Evolutionary conservation across 2,888 invertebrate species (phyloP), one percentile per base, ranked within the genome.

Genomic region (Mythimna loreyi): DNA sequence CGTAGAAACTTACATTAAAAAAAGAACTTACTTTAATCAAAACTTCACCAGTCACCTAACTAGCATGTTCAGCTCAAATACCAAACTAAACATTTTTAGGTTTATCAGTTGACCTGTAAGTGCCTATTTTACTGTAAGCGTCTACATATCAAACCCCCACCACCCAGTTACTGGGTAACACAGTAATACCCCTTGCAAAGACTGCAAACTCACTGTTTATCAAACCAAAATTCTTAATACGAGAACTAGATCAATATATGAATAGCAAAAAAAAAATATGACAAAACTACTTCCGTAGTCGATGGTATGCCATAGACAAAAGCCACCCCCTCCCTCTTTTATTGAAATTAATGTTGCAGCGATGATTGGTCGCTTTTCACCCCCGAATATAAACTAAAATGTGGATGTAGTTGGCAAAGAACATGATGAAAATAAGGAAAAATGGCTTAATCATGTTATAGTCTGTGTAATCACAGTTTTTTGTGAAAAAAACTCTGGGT

Each of bases 291-390:
- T 75, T 80, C 80, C 75, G 78, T 36, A 58, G 78, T 62, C 76
- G 28, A 72, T 49, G 52, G 71, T 78, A 70, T 72, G 53, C 45
- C 71, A 70, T 71, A 79, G 80, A 74, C 81, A 80, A 82, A 80
- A 73, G 81, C 83, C 81, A 81, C 72, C 78, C 79, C 82, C 70
- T 79, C 85, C 84, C 80, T 74, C 75, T 83, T 85, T 90, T 87
- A 91, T 90, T 88, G 87, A 90, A 86, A 91, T 90, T 90, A 90
- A 91, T 91, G 89, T 83, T 72, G 66, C 75, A 74, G 59, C 72
- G 74, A 83, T 91, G 91, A 91, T 86, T 83, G 72, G 85, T 80
- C 85, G 83, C 65, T 88, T 89, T 88, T 80, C 71, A 72, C 74
- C 78, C 79, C 67, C 55, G 40, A 80, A 72, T 67, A 68, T 75